Evolutionary conservation across 1,140 invertebrate species (phyloP).

Genomic region (Lineus longissimus): DNA sequence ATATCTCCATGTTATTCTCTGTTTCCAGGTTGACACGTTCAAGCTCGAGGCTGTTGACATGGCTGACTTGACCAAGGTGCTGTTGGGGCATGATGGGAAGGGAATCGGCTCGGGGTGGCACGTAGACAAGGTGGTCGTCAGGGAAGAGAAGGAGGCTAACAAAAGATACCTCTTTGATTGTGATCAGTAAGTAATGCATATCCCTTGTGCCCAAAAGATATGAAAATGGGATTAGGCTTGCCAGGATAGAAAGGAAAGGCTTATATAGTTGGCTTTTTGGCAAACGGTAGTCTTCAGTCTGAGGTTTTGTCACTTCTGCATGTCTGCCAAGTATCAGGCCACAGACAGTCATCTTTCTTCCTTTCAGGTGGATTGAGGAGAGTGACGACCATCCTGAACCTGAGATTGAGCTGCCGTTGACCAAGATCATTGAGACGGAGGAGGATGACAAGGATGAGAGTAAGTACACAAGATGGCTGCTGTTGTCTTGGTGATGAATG

Average conservation of each 20-base stretch:
- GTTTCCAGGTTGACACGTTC: constrained; percentile 36
- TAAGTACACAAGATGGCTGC: constrained; percentile 3
- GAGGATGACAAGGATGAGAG: constrained; percentile 6
- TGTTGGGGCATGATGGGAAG: constrained; percentile 41
- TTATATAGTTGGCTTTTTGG: no score
- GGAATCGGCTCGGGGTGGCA: constrained; percentile 38
- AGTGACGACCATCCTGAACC: background rate
- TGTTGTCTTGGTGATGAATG: background rate
- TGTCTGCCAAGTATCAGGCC: no score
- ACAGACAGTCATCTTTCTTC: no score
- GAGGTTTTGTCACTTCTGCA: no score
- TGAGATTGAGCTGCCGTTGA: constrained; percentile 28
- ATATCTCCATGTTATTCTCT: background rate
- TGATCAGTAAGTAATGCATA: constrained; percentile 25
- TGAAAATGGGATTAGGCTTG: no score
- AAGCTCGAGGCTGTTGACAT: constrained; percentile 42
- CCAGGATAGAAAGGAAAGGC: no score
- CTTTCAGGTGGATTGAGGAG: no score
- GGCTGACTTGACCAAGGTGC: constrained; percentile 36
- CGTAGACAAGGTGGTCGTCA: constrained; percentile 39
- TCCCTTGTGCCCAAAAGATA: background rate
- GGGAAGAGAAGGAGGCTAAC: constrained; percentile 24
- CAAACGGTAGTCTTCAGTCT: no score
- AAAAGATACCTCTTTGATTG: constrained; percentile 32
- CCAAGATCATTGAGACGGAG: constrained; percentile 20